These are phyloP conservation scores for Pampus argenteus DNA, from an alignment of 2,797 vertebrate species.

Conservation along the genomic window DNA sequence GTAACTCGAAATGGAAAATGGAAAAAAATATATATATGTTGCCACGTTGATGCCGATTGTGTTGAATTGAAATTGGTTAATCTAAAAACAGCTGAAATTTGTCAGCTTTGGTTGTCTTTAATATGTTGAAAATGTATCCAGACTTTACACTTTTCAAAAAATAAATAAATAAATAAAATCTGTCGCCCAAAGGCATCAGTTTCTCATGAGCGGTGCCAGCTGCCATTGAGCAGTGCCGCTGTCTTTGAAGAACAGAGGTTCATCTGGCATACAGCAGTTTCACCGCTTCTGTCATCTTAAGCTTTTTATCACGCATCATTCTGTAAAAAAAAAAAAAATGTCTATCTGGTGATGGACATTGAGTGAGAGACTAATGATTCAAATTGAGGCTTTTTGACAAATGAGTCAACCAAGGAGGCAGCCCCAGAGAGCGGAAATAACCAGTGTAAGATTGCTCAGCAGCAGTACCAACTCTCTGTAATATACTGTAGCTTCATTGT, in stretches of 20 bases:
- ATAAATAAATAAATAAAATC: no score
- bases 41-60: no score
- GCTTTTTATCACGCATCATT: slow-evolving; percentile 23
- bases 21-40: not conserved
- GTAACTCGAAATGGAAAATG: not conserved
- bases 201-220: slow-evolving; percentile 24
- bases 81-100: not conserved
- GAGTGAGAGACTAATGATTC: slow-evolving; percentile 13
- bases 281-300: slow-evolving; percentile 26
- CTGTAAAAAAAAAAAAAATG: slow-evolving; percentile 4
- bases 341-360: slow-evolving; percentile 29
- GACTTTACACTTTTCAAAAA: not conserved
- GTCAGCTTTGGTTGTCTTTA: not conserved
- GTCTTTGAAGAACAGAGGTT: slow-evolving; percentile 9
- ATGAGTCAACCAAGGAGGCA: slow-evolving; percentile 11
- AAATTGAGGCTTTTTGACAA: slow-evolving; percentile 24
- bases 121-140: not conserved
- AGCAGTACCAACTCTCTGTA: not conserved
- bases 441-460: not conserved
- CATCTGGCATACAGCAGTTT: slow-evolving; percentile 17
- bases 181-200: slow-evolving; percentile 2
- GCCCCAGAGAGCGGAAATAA: not conserved
- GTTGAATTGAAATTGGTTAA: not conserved
- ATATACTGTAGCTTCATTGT: not conserved
- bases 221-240: slow-evolving; percentile 13